Conservation (phyloP, 1,140 invertebrate species). For the Augochlora pura region DNA sequence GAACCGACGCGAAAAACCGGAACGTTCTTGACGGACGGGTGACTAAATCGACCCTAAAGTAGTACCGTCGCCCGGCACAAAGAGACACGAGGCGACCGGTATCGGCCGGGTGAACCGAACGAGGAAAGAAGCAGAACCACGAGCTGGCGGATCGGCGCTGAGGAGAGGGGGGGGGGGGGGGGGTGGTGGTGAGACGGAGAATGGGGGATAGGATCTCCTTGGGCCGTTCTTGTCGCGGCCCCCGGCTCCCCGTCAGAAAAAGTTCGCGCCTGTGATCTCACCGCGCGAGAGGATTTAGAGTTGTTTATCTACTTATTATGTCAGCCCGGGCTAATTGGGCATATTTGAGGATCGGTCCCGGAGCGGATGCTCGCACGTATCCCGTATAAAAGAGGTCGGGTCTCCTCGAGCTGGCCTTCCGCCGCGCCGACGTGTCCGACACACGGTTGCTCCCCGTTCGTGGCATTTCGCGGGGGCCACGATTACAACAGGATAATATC, state of each 20-base stretch:
- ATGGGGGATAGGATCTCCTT: neutral
- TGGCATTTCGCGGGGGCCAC: slow-evolving; percentile 55
- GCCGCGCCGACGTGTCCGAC: neutral
- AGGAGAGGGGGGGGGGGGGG: slow-evolving; percentile 15
- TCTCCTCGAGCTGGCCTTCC: neutral
- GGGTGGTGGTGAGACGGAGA: too few relatives aligned
- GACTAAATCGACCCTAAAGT: slow-evolving; percentile 71
- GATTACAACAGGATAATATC: slow-evolving; percentile 60
- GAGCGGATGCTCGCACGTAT: slow-evolving; percentile 69
- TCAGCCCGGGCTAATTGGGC: slow-evolving; percentile 72
- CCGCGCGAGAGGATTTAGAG: slow-evolving; percentile 64
- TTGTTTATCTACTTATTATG: slow-evolving; percentile 76
- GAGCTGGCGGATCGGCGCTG: slow-evolving; percentile 10
- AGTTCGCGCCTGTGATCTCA: slow-evolving; percentile 66
- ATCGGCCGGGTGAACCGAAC: slow-evolving; percentile 3
- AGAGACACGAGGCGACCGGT: slow-evolving; percentile 21
- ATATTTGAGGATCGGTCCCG: slow-evolving; percentile 66
- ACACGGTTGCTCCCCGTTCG: slow-evolving; percentile 24
- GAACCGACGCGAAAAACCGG: slow-evolving; percentile 54
- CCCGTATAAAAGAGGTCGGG: slow-evolving; percentile 27
- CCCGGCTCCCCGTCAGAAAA: slow-evolving; percentile 51
- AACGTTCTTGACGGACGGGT: slow-evolving; percentile 61
- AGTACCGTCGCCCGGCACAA: slow-evolving; percentile 60
- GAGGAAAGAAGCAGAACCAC: slow-evolving; percentile 28
- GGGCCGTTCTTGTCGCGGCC: slow-evolving; percentile 38